Evolutionary conservation across 2,888 invertebrate species (phyloP).

Genomic region (Disparrhopalites patrizii): DNA sequence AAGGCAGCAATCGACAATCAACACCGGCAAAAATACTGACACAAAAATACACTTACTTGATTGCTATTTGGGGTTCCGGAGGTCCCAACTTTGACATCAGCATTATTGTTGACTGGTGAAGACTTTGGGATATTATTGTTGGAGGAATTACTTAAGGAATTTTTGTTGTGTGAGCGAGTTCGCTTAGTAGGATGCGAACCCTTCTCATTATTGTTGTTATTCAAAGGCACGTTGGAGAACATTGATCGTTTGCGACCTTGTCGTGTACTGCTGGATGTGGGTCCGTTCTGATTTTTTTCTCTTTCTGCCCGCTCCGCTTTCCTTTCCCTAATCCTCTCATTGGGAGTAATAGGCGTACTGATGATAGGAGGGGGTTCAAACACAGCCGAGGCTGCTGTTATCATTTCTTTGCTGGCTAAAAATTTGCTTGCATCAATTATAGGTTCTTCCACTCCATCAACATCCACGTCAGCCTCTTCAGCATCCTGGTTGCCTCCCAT

Average conservation of each 20-base stretch:
- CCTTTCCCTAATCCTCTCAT: too few species aligned
- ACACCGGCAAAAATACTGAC: too few species aligned
- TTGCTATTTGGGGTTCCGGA: conserved; percentile 25
- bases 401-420: conserved; percentile 20
- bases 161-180: conserved; percentile 42
- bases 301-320: conserved; percentile 17
- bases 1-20: too few species aligned
- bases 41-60: conserved; percentile 14
- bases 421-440: conserved; percentile 24
- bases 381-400: background rate
- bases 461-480: conserved; percentile 31
- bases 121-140: conserved; percentile 17
- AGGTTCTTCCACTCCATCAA: conserved; percentile 31
- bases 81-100: conserved; percentile 14
- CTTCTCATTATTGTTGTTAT: conserved; percentile 40
- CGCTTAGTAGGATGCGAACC: conserved; percentile 39
- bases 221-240: conserved; percentile 24
- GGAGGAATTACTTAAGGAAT: conserved; percentile 20
- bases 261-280: conserved; percentile 18
- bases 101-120: conserved; percentile 7
- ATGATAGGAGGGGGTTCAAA: conserved; percentile 12
- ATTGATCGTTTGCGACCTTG: conserved; percentile 14
- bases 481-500: conserved; percentile 22
- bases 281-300: conserved; percentile 21
- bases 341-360: too few species aligned